Percentiles rank a stretch among this genome's conserved stretches.
Evolutionary conservation across 2,888 invertebrate genomes (phyloP).

Genomic region (Hartigia nigra): DNA sequence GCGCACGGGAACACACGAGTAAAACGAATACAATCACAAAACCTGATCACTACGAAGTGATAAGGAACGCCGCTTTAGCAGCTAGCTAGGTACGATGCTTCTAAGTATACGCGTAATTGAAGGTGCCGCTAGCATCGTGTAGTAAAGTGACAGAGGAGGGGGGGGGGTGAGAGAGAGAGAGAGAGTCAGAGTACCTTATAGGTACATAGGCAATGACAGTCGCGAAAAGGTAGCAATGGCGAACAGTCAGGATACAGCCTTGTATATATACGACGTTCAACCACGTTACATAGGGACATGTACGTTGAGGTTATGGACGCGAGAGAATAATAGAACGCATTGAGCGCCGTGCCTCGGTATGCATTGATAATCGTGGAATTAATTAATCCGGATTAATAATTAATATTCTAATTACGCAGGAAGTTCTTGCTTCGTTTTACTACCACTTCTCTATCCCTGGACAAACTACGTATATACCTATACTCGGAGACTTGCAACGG

Average conservation of each 20-base stretch:
- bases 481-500: conserved; percentile 25
- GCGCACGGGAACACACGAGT: not conserved
- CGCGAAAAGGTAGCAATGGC: not conserved
- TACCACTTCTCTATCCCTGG: not conserved
- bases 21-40: not conserved
- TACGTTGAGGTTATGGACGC: not conserved
- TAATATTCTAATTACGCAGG: conserved; percentile 52
- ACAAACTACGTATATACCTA: not conserved
- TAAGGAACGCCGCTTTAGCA: not conserved
- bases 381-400: conserved; percentile 52
- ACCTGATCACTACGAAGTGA: not conserved
- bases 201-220: not conserved
- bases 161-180: too few relatives aligned
- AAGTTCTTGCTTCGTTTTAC: not conserved
- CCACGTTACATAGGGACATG: not conserved
- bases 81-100: not conserved
- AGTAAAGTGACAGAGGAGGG: not conserved
- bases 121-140: conserved; percentile 54
- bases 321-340: not conserved
- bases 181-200: not conserved
- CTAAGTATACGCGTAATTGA: conserved; percentile 49
- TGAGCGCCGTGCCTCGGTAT: conserved; percentile 11
- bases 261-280: not conserved
- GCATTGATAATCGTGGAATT: conserved; percentile 41
- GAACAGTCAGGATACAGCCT: not conserved